phyloP scores from a whole-genome alignment of 2,888 invertebrate genomes.

The Lutraria lutraria region DNA sequence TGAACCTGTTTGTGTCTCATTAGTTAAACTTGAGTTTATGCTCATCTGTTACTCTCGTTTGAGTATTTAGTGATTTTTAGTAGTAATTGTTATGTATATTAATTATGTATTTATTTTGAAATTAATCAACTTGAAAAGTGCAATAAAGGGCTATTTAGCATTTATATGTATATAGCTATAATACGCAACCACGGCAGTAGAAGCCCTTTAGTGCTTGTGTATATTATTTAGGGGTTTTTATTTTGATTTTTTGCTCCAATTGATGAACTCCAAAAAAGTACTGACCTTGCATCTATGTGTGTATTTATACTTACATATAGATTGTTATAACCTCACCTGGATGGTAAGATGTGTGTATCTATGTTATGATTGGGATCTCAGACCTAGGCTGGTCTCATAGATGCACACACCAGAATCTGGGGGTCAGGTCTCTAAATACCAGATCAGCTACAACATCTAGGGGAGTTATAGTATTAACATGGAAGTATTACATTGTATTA shows the following conservation, averaged over 20 bases:
- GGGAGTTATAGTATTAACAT: background rate
- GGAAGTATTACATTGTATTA: too few relatives aligned
- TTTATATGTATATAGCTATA: slow-evolving; percentile 41
- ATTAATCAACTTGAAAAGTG: slow-evolving; percentile 37
- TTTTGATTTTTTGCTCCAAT: background rate
- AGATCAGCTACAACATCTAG: background rate
- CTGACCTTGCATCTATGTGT: background rate
- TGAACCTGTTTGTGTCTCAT: slow-evolving; percentile 31
- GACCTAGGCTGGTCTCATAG: background rate
- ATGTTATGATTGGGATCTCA: background rate
- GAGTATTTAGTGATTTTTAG: slow-evolving; percentile 49
- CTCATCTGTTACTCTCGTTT: slow-evolving; percentile 26
- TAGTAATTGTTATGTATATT: slow-evolving; percentile 52
- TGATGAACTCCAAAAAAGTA: background rate
- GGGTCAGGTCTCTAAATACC: background rate
- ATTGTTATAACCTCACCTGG: background rate
- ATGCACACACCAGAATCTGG: background rate
- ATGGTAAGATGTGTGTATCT: background rate
- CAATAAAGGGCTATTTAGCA: slow-evolving; percentile 59
- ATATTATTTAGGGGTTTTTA: background rate
- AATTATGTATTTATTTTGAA: slow-evolving; percentile 53
- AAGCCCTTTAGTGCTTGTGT: slow-evolving; percentile 42
- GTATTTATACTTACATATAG: background rate
- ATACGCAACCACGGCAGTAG: slow-evolving; percentile 40
- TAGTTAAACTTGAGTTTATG: slow-evolving; percentile 12